Conservation (phyloP, 2,888 invertebrate species). For the Crepidodera aurea region DNA sequence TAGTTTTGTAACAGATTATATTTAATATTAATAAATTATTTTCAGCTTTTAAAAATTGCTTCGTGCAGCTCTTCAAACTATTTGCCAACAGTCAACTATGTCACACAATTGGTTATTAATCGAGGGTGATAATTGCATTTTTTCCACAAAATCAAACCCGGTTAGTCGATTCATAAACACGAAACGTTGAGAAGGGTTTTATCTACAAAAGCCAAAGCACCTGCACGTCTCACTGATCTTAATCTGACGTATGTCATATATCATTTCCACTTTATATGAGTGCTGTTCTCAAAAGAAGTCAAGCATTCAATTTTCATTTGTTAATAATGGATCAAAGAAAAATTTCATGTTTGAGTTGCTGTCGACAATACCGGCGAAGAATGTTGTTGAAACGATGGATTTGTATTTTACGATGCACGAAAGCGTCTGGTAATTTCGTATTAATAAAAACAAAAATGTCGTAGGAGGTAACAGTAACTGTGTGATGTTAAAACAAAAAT, state of each 20-base stretch:
- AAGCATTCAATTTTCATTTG: constrained; percentile 19
- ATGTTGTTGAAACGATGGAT: constrained; percentile 20
- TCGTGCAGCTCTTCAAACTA: too few species aligned
- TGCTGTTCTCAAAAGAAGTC: constrained; percentile 23
- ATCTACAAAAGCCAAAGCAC: constrained; percentile 38
- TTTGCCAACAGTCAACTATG: too few species aligned
- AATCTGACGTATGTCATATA: constrained; percentile 47
- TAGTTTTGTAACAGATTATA: too few species aligned
- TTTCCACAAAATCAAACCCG: constrained; percentile 38
- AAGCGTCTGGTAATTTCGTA: too few species aligned
- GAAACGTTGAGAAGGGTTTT: constrained; percentile 29
- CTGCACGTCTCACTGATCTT: constrained; percentile 43
- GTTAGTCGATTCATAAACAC: constrained; percentile 18
- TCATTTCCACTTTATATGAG: constrained; percentile 39
- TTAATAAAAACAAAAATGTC: too few species aligned
- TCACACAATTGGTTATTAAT: too few species aligned
- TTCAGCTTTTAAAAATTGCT: too few species aligned
- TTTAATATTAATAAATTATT: too few species aligned
- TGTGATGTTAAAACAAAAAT: too few species aligned
- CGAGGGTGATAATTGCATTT: constrained; percentile 13
- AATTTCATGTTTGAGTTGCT: constrained; percentile 23
- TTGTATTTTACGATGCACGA: neutral
- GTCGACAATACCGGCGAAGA: constrained; percentile 17
- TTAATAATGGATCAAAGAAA: constrained; percentile 17
- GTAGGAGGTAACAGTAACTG: too few species aligned